Conservation (phyloP, 1,140 invertebrate genomes). For the Drosophila micromelanica region DNA sequence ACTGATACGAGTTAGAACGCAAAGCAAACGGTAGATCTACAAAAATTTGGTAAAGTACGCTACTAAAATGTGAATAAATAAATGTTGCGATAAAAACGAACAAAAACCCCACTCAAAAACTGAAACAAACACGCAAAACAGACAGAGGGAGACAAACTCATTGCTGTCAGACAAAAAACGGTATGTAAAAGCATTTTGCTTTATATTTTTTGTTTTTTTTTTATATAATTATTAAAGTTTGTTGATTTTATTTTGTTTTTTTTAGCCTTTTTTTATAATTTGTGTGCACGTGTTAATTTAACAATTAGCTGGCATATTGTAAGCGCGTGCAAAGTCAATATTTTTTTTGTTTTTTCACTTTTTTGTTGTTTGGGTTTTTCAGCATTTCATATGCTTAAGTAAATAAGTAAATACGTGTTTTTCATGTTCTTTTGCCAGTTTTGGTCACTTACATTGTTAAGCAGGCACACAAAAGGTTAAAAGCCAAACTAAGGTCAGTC, state of each 20-base stretch:
- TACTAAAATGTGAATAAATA: conserved; percentile 30
- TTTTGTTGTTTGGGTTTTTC: conserved; percentile 38
- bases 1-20: conserved; percentile 46
- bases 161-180: conserved; percentile 1
- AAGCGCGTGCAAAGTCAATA: conserved; percentile 45
- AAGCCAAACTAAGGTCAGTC: conserved; percentile 20
- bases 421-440: conserved; percentile 36
- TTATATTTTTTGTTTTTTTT: conserved; percentile 7
- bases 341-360: conserved; percentile 19
- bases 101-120: conserved; percentile 11
- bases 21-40: conserved; percentile 17
- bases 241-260: conserved; percentile 30
- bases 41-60: conserved; percentile 21
- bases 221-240: conserved; percentile 37
- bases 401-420: conserved; percentile 20
- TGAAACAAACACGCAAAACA: neutral
- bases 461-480: conserved; percentile 1
- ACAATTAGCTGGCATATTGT: conserved; percentile 56
- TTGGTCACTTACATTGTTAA: conserved; percentile 19
- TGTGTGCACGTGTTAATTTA: conserved; percentile 69
- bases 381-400: neutral
- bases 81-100: conserved; percentile 13
- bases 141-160: neutral
- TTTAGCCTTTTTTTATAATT: conserved; percentile 49
- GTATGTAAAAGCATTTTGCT: conserved; percentile 24